Conservation (phyloP, 2,797 vertebrate genomes). For the Taenioides sp. region DNA sequence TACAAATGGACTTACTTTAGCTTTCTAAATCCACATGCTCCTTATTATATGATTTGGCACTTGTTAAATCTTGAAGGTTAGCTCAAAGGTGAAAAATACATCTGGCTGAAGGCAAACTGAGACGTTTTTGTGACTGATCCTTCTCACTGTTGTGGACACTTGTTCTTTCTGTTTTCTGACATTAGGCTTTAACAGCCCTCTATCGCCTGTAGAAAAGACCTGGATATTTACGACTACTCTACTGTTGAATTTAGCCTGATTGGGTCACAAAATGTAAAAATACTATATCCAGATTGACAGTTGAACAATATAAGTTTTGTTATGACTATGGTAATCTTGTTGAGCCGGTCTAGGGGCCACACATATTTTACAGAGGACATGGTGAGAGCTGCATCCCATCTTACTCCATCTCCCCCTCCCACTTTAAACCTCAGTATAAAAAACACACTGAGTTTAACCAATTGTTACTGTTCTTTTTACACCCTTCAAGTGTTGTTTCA, state of each 20-base stretch:
- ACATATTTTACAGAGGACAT: constrained; percentile 76
- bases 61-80: constrained; percentile 65
- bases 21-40: constrained; percentile 25
- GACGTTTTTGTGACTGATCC: constrained; percentile 62
- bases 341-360: constrained; percentile 75
- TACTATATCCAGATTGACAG: constrained; percentile 78
- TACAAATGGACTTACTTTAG: constrained; percentile 6
- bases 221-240: constrained; percentile 57
- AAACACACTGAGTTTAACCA: constrained; percentile 78
- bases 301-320: constrained; percentile 79
- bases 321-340: constrained; percentile 79
- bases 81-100: constrained; percentile 56
- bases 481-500: constrained; percentile 85
- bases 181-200: constrained; percentile 63
- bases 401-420: constrained; percentile 57
- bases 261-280: constrained; percentile 73
- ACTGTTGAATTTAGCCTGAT: constrained; percentile 64
- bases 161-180: constrained; percentile 61
- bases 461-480: constrained; percentile 79
- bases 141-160: constrained; percentile 58
- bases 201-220: constrained; percentile 47
- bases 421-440: constrained; percentile 66
- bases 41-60: constrained; percentile 59
- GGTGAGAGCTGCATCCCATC: constrained; percentile 47
- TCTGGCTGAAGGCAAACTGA: constrained; percentile 69